Base-by-base conservation (phyloP, 2,797 vertebrate species). In the Ctenochaetus hawaiiensis region DNA sequence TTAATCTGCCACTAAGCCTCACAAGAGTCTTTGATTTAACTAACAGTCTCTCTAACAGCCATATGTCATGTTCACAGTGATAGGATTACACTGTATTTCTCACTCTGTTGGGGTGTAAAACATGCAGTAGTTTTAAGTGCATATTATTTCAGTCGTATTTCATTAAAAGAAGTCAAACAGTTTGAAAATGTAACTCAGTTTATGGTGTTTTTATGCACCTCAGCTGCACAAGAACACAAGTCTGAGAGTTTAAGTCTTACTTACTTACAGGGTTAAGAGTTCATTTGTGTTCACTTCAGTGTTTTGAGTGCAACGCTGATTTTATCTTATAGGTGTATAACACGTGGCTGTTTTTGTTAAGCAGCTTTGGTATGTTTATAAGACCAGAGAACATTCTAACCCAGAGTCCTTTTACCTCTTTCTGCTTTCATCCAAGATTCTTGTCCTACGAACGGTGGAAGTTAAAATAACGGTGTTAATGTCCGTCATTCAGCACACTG, bases 1-100 rank as follows among this genome's bases (percentile, higher is more conserved):
- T 91, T 84, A 89, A 91, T 90, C 84, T 76, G 56, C 67, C 43
- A 34, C 62, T 83, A 83, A 88, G 72, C 77, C 72, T 74, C 61
- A 20, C 73, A 54, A 68, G 71, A 72, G 61, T 37, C 68, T 71
- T 83, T 82, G 66, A 88, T 84, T 84, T 78, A 80, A 77, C 78
- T 44, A 80, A 79, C 81, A 73, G 78, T 78, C 58, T 76, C 52
- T 67, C 52, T 59, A 62, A 30, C 14, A 14, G 34, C 83, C 77
- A 81, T 80, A 81, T 87, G 81, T 67, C 70, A 47, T 45, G 43
- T 71, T 82, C 80, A 67, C 14, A 20, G 34, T 47, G 52, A 13
- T 18, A 0, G 54, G 64, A 56, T 77, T 41, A 54, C 7, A 49
- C 4, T 57, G n/a, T 30, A 30, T 62, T 41, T 62, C 12, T 70